These are phyloP conservation scores for Palythoa grandis DNA, from an alignment of 92 coral and sea anemone genomes.

Conservation along the genomic window DNA sequence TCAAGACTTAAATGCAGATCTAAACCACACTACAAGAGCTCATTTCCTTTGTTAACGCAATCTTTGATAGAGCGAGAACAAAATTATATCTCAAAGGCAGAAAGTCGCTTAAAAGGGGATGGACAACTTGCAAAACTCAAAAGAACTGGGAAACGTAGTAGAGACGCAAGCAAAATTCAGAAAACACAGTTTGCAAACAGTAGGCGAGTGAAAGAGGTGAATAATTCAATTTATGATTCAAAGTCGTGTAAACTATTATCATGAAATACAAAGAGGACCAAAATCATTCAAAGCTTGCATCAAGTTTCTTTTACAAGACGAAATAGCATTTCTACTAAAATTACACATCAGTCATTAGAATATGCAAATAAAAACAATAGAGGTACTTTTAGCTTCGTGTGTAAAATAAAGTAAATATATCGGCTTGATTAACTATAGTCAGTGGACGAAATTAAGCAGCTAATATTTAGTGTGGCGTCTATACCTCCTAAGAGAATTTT, in stretches of 20 bases:
- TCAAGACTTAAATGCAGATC: slow-evolving; percentile 41
- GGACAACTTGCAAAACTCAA: background rate
- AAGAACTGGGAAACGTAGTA: background rate
- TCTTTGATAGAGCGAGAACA: slow-evolving; percentile 22
- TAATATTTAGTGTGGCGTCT: no score
- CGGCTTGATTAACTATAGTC: no score
- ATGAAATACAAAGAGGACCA: background rate
- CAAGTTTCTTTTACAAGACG: slow-evolving; percentile 34
- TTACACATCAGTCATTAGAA: background rate
- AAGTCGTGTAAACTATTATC: background rate
- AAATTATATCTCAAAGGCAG: background rate
- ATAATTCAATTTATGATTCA: background rate
- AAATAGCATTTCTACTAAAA: slow-evolving; percentile 53
- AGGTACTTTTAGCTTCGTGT: no score
- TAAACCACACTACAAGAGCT: slow-evolving; percentile 9
- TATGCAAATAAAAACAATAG: no score
- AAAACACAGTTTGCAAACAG: background rate
- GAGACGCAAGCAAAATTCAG: background rate
- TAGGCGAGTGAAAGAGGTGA: background rate
- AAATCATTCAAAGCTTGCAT: background rate
- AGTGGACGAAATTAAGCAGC: no score
- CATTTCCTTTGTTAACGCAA: slow-evolving; percentile 18
- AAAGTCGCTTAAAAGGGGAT: background rate
- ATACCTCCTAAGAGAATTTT: no score
- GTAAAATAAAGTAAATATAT: no score